Conservation (phyloP, 2,888 invertebrate species). For the Chydorus sphaericus region DNA sequence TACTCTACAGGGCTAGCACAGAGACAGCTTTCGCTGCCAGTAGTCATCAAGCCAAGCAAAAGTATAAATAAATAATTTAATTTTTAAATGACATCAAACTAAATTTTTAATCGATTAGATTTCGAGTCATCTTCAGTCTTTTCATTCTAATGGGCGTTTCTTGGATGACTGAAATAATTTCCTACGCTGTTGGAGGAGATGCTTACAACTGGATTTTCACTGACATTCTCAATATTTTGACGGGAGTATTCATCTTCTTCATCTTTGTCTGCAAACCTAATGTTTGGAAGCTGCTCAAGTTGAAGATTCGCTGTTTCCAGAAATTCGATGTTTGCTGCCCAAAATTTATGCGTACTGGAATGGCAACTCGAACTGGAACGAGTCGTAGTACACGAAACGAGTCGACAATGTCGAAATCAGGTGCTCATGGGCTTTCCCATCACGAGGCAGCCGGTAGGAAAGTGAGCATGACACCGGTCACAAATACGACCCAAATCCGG, state of each 20-base stretch:
- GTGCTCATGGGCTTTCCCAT: too few species aligned
- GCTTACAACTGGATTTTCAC: slow-evolving; percentile 18
- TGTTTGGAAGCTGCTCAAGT: slow-evolving; percentile 9
- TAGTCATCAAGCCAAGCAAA: not conserved
- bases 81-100: not conserved
- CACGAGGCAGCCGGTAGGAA: too few species aligned
- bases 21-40: not conserved
- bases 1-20: not conserved
- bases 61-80: not conserved
- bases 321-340: not conserved
- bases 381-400: too few species aligned
- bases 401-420: too few species aligned
- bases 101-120: slow-evolving; percentile 15
- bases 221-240: slow-evolving; percentile 19
- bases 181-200: slow-evolving; percentile 19
- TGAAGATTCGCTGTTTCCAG: not conserved
- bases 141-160: slow-evolving; percentile 21
- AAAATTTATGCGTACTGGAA: too few species aligned
- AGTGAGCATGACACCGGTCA: too few species aligned
- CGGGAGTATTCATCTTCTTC: slow-evolving; percentile 24
- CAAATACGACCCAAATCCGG: too few species aligned
- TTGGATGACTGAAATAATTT: slow-evolving; percentile 21
- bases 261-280: slow-evolving; percentile 26
- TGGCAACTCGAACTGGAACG: too few species aligned
- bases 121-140: slow-evolving; percentile 20